phyloP scores from a whole-genome alignment of 2,113 vertebrate genomes.

The Heterotis niloticus region DNA sequence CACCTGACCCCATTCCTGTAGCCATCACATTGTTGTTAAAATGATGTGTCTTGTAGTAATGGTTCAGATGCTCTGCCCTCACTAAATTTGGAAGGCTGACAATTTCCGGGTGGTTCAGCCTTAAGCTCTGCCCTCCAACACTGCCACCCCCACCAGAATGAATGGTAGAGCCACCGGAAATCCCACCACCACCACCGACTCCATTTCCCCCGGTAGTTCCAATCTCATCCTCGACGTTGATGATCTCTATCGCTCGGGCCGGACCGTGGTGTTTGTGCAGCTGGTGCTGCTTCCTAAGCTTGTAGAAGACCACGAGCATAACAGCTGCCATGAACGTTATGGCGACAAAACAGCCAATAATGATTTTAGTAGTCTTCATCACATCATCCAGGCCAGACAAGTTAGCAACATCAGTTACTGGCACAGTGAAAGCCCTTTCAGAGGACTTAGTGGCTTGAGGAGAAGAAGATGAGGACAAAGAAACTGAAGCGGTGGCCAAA shows the following conservation, averaged over 20 bases:
- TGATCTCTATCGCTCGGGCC: slow-evolving; percentile 85
- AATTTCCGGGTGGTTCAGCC: slow-evolving; percentile 69
- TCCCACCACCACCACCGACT: slow-evolving; percentile 46
- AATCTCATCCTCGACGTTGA: slow-evolving; percentile 90
- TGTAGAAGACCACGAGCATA: slow-evolving; percentile 92
- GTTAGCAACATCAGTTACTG: slow-evolving; percentile 78
- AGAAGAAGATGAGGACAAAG: slow-evolving; percentile 72
- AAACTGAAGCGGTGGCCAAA: slow-evolving; percentile 53
- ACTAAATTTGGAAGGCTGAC: slow-evolving; percentile 74
- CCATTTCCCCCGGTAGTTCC: slow-evolving; percentile 62
- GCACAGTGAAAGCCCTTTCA: slow-evolving; percentile 76
- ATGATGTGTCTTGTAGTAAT: slow-evolving; percentile 86
- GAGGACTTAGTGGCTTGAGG: slow-evolving; percentile 70
- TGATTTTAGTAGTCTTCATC: slow-evolving; percentile 94
- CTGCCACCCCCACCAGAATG: slow-evolving; percentile 46
- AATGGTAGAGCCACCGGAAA: slow-evolving; percentile 66
- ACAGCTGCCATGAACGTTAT: slow-evolving; percentile 95
- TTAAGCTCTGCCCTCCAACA: slow-evolving; percentile 56
- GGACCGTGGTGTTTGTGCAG: slow-evolving; percentile 88
- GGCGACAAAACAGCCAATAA: slow-evolving; percentile 92
- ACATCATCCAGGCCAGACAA: slow-evolving; percentile 84
- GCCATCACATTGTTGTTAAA: slow-evolving; percentile 79
- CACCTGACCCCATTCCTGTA: slow-evolving; percentile 51
- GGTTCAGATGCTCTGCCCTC: slow-evolving; percentile 80
- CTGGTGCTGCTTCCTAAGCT: slow-evolving; percentile 89